Base-by-base conservation (phyloP, 2,888 invertebrate genomes). In the Melipona beecheii region DNA sequence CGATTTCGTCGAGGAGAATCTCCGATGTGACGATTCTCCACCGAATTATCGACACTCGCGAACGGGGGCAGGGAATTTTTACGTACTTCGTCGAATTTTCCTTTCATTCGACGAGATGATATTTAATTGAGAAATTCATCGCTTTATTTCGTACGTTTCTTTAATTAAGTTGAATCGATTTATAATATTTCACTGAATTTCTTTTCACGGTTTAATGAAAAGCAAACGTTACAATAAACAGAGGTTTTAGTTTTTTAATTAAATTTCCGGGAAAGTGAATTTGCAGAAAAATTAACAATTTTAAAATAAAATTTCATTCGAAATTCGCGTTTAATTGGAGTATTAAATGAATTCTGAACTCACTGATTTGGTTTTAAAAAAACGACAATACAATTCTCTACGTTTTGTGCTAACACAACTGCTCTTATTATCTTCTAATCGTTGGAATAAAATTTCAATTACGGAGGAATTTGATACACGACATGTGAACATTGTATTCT, bases 111-210 rank as follows among this genome's bases (percentile, higher is more conserved):
- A n/a, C 13, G n/a, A 56, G 5, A n/a, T 15, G 4, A 4, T 13
- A 4, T n/a, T n/a, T 56, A 56, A n/a, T 5, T 4, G n/a, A 15
- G 15, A 0, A 54, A 15, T 5, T n/a, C 0, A 15, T n/a, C 15
- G 2, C 9, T 43, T 43, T 2, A 43, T 43, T 11, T 43, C 9
- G 1, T 11, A 43, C 9, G 43, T 43, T 43, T 43, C 43, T 9
- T 43, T 43, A 43, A 43, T 43, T 9, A 43, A 43, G 43, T 43
- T 9, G 2, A 43, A 43, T 43, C 2, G 43, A 43, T 43, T 9
- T 43, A 27, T 27, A 1, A 27, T 27, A 43, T 9, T 9, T 31
- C 2, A 43, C 43, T 43, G 1, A 43, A 43, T 9, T 9, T 43
- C 43, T 43, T 43, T 43, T 43, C 43, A 9, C 9, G 43, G 11